Conservation (phyloP, 2,113 vertebrate genomes). For the Spermophilus dauricus region DNA sequence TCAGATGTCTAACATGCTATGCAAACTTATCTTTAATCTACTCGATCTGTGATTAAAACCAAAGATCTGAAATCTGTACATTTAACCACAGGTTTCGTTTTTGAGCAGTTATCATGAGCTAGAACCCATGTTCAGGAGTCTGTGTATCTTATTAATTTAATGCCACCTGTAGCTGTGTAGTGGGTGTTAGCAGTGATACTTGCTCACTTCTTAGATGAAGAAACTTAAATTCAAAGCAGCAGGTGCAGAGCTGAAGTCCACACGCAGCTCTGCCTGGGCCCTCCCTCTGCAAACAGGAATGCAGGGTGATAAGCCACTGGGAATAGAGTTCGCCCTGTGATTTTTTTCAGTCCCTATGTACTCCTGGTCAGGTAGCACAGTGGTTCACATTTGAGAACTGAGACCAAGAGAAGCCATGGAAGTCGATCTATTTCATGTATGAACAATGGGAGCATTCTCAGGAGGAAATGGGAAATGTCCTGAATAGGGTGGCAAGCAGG, state of each 20-base stretch:
- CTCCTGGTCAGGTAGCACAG: background rate
- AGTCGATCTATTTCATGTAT: background rate
- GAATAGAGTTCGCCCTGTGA: background rate
- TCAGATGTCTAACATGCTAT: background rate
- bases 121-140: too few relatives aligned
- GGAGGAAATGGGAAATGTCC: background rate
- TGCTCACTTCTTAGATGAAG: background rate
- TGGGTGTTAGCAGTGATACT: background rate
- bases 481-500: background rate
- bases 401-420: background rate
- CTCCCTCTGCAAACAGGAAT: background rate
- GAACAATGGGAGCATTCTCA: background rate
- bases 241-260: background rate
- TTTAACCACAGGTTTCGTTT: background rate
- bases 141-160: background rate
- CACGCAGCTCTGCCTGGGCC: background rate
- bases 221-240: background rate
- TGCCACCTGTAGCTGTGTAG: background rate
- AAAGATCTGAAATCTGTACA: background rate
- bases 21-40: background rate
- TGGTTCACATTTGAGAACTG: background rate
- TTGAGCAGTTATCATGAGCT: fast-evolving
- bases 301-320: fast-evolving
- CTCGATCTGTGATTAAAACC: background rate
- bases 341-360: background rate